Base-by-base conservation (phyloP, 2,797 vertebrate species). In the Gorsachius magnificus region DNA sequence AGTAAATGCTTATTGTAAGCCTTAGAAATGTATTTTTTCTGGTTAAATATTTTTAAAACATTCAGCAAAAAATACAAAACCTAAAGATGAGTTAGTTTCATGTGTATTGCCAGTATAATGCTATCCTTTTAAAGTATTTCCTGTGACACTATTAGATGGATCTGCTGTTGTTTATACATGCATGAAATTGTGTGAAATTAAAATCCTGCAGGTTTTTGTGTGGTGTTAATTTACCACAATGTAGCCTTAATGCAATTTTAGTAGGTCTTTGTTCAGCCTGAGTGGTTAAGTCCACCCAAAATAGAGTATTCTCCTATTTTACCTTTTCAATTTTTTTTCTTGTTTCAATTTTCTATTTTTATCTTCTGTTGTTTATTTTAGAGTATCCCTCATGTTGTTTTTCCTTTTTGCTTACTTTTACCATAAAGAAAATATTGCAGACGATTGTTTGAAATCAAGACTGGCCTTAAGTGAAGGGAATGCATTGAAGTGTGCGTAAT, bases 111-210 rank as follows among this genome's bases (percentile, higher is more conserved):
- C 43, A 75, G 35, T 66, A 19, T 68, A 74, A 41, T 72, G 15
- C 13, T 88, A 46, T 81, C 43, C 18, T 89, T 89, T 86, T 24
- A 48, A 72, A 91, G 9, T 60, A 64, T 69, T 91, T 89, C 68
- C 35, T 75, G 8, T 83, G 61, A 78, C 16, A 5, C 18, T 74
- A 8, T 87, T 96, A 94, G 50, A 58, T 91, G 41, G 28, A 75
- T 83, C 38, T 86, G 15, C 64, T 89, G 6, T 71, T 94, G 81
- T 81, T 89, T 81, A 21, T 75, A 48, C 69, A 46, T 91, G 83
- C 1, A 0, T 94, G 92, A 95, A 97, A 94, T 85, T 65, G 81
- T 89, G 84, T 96, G 92, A 95, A 95, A 96, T 96, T 92, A 83
- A 94, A 92, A 95, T 96, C 58, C 57, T 63, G 46, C 46, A 87